A percentile compares a stretch with the other conserved stretches of the same genome.
Evolutionary conservation across 2,113 vertebrate species (phyloP).

Genomic region (human): DNA sequence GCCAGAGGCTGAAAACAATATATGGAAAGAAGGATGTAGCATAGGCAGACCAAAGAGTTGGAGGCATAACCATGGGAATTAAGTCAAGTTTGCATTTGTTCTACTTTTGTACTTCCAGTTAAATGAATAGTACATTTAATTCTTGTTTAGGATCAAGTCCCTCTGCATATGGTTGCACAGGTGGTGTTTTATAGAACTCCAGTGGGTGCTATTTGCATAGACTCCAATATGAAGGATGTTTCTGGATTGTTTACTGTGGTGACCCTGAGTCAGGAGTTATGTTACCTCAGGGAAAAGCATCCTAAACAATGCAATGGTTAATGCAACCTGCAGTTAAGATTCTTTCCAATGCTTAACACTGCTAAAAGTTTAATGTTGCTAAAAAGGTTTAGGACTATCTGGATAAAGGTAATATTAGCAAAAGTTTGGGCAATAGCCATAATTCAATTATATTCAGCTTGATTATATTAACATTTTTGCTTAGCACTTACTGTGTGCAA

Average conservation of each 20-base stretch:
- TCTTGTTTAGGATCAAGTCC: neutral
- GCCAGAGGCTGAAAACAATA: neutral
- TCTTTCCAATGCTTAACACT: neutral
- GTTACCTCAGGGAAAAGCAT: neutral
- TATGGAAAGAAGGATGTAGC: neutral
- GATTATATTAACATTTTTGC: neutral
- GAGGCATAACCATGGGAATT: neutral
- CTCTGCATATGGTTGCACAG: neutral
- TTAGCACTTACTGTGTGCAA: neutral
- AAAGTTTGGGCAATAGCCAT: neutral
- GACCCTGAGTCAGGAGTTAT: neutral
- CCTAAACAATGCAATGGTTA: neutral
- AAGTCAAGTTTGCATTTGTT: neutral
- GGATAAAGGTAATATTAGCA: neutral
- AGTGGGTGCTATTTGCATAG: neutral
- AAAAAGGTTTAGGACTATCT: neutral
- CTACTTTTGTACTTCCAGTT: neutral
- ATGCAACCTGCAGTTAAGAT: neutral
- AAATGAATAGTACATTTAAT: neutral
- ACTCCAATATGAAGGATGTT: neutral
- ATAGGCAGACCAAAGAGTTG: neutral
- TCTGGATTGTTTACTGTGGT: neutral
- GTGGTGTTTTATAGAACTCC: neutral
- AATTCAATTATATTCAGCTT: neutral
- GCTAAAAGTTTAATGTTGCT: neutral